Conservation (phyloP, 1,140 invertebrate species). For the Coboldia fuscipes region DNA sequence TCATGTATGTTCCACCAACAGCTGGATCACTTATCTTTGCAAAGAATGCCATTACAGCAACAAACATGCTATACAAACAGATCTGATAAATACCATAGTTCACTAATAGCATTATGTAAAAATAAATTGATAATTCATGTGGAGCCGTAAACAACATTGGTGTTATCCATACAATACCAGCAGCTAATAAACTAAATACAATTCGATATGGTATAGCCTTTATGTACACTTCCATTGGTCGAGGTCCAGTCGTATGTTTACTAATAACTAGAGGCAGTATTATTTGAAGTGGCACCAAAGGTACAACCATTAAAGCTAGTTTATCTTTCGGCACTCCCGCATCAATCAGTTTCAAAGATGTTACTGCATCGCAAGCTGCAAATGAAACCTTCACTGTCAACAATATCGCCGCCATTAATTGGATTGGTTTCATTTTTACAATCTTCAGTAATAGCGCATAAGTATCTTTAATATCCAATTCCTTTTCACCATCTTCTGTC, state of each 20-base stretch:
- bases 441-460: constrained; percentile 73
- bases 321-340: constrained; percentile 89
- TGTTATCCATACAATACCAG: constrained; percentile 66
- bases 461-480: constrained; percentile 47
- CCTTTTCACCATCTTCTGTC: constrained; percentile 24
- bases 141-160: constrained; percentile 41
- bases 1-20: constrained; percentile 99
- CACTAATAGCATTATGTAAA: constrained; percentile 55
- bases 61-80: constrained; percentile 43
- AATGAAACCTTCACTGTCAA: constrained; percentile 92
- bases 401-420: constrained; percentile 53
- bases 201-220: constrained; percentile 77
- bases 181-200: constrained; percentile 62
- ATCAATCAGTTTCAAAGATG: constrained; percentile 86
- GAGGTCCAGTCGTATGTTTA: constrained; percentile 70
- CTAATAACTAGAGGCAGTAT: constrained; percentile 73
- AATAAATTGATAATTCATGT: constrained; percentile 49
- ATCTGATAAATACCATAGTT: constrained; percentile 78
- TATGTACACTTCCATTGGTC: constrained; percentile 74
- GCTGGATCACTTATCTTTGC: constrained; percentile 41
- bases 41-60: constrained; percentile 44
- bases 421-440: constrained; percentile 61
- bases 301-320: constrained; percentile 75
- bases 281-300: constrained; percentile 87
- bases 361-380: constrained; percentile 86